Conservation (phyloP, 2,888 invertebrate genomes). For the Argyresthia goedartella region DNA sequence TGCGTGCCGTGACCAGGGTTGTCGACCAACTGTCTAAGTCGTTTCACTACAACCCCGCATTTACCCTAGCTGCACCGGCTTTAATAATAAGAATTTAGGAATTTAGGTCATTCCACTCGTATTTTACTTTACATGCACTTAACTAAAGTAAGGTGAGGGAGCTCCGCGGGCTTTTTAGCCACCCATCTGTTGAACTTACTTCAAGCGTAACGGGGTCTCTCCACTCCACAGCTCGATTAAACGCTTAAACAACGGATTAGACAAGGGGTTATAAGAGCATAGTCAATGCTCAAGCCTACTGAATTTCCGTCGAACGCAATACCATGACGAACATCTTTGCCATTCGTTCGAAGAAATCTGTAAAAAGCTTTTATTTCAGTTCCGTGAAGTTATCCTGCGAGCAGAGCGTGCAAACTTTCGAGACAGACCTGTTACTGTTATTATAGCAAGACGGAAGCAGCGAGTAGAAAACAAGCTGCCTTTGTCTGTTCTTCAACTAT, state of each 20-base stretch:
- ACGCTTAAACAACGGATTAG: slow-evolving; percentile 20
- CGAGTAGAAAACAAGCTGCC: too few relatives aligned
- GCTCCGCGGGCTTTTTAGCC: background rate
- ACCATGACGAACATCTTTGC: too few relatives aligned
- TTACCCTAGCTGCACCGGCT: background rate
- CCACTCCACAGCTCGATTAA: slow-evolving; percentile 20
- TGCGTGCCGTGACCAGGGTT: too few relatives aligned
- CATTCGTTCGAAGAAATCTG: background rate
- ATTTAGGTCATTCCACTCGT: background rate
- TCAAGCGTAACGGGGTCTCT: slow-evolving; percentile 21
- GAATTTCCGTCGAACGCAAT: background rate
- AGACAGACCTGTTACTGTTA: background rate
- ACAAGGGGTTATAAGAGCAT: background rate
- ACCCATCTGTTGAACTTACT: slow-evolving; percentile 12
- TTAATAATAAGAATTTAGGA: background rate
- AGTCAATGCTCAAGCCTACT: background rate
- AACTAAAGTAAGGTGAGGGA: background rate
- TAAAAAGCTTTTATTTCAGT: background rate
- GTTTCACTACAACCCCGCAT: too few relatives aligned
- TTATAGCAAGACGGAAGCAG: background rate
- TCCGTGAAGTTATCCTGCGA: background rate
- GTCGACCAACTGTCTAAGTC: too few relatives aligned
- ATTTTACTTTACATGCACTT: background rate
- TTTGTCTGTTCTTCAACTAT: too few relatives aligned
- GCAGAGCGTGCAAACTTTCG: background rate